Percentiles rank a stretch among this genome's conserved stretches.
These are phyloP conservation scores for Scelioninae gen. 1 DNA, from an alignment of 2,888 invertebrate species.

Conservation along the genomic window DNA sequence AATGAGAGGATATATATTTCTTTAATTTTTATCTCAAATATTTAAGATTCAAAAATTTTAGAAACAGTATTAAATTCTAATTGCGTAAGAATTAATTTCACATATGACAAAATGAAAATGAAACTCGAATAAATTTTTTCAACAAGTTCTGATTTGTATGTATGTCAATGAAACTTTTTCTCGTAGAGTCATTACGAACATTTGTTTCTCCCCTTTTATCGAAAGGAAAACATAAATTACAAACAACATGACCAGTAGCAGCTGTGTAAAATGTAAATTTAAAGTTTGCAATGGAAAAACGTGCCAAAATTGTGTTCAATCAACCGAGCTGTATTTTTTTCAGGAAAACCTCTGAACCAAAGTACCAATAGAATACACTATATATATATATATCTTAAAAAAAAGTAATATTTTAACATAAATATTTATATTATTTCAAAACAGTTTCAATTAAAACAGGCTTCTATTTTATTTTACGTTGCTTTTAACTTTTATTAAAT, in stretches of 20 bases:
- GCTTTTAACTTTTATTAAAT: no score
- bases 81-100: no score
- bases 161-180: not conserved
- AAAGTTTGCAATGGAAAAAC: conserved; percentile 16
- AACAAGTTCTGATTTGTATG: not conserved
- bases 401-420: not conserved
- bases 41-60: no score
- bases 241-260: not conserved
- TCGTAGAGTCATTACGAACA: not conserved
- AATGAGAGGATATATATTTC: no score
- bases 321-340: not conserved
- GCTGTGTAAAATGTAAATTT: conserved; percentile 38
- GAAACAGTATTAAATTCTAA: no score
- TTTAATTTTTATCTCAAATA: no score
- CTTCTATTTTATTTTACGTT: no score
- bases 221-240: conserved; percentile 10
- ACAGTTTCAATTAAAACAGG: no score
- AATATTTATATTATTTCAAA: no score
- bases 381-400: not conserved
- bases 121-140: no score
- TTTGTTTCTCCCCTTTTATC: conserved; percentile 11
- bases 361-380: no score
- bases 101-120: no score
- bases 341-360: not conserved
- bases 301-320: conserved; percentile 23